Conservation (phyloP, 2,113 vertebrate species). For the Galemys pyrenaicus region DNA sequence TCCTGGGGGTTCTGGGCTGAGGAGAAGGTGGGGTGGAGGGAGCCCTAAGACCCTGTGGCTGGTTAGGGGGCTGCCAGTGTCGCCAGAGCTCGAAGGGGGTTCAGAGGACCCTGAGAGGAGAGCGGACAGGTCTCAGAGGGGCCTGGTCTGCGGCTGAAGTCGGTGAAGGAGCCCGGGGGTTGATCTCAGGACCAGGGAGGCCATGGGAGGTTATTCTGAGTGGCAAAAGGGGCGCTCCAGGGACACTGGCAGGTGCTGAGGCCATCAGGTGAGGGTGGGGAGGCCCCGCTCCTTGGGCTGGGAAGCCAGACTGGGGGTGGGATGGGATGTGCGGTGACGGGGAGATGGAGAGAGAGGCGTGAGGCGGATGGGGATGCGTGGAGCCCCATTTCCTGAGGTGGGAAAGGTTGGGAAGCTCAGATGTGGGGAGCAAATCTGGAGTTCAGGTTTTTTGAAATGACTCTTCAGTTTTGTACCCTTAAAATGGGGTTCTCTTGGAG, state of each 20-base stretch:
- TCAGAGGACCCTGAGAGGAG: not conserved
- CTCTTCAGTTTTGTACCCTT: not conserved
- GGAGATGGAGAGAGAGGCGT: not conserved
- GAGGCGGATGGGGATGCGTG: not conserved
- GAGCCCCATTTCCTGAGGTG: not conserved
- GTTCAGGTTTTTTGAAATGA: not conserved
- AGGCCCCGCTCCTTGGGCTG: not conserved
- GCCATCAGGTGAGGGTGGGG: not conserved
- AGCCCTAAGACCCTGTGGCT: not conserved
- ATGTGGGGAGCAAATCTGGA: not conserved
- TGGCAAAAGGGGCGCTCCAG: not conserved
- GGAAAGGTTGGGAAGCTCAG: not conserved
- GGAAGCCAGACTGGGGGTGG: too few relatives aligned
- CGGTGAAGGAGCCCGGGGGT: not conserved
- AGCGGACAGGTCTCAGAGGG: not conserved
- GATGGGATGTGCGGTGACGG: not conserved
- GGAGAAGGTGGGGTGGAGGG: not conserved
- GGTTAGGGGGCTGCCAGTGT: too few relatives aligned
- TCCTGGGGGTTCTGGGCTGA: not conserved
- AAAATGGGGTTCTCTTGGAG: not conserved
- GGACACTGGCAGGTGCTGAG: not conserved
- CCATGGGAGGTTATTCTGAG: not conserved
- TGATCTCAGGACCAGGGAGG: not conserved
- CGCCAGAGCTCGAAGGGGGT: not conserved
- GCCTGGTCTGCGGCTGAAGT: not conserved